Conservation (phyloP, 1,140 invertebrate species). For the Neodiprion virginianus region DNA sequence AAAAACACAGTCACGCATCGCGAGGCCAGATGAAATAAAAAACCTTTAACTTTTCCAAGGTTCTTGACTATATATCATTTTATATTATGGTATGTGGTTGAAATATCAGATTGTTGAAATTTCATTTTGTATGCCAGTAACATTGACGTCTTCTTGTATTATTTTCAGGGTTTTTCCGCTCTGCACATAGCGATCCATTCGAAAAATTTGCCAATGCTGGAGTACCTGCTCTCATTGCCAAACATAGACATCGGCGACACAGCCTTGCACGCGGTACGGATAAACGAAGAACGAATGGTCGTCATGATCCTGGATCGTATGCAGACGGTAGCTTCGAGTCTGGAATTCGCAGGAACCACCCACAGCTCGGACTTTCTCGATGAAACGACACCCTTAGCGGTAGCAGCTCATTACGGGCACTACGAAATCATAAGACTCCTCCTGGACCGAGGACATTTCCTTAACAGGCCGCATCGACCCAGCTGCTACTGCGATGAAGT, state of each 20-base stretch:
- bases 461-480: constrained; percentile 67
- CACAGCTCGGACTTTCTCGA: constrained; percentile 70
- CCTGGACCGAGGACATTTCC: constrained; percentile 64
- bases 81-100: too few relatives aligned
- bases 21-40: too few relatives aligned
- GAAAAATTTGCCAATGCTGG: constrained; percentile 61
- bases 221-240: constrained; percentile 59
- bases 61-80: too few relatives aligned
- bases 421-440: constrained; percentile 74
- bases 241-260: constrained; percentile 64
- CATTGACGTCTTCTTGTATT: neutral
- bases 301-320: constrained; percentile 60
- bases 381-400: constrained; percentile 74
- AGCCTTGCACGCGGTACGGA: constrained; percentile 63
- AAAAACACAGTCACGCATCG: too few relatives aligned
- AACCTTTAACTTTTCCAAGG: too few relatives aligned
- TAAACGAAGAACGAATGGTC: constrained; percentile 60
- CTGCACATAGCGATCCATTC: constrained; percentile 64
- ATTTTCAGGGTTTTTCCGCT: constrained; percentile 60
- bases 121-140: too few relatives aligned
- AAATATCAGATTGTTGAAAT: too few relatives aligned
- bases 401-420: constrained; percentile 75
- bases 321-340: constrained; percentile 51
- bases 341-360: constrained; percentile 62
- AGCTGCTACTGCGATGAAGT: constrained; percentile 66